These are phyloP conservation scores for Bombyx huttoni DNA, from an alignment of 2,888 invertebrate genomes.

Conservation along the genomic window DNA sequence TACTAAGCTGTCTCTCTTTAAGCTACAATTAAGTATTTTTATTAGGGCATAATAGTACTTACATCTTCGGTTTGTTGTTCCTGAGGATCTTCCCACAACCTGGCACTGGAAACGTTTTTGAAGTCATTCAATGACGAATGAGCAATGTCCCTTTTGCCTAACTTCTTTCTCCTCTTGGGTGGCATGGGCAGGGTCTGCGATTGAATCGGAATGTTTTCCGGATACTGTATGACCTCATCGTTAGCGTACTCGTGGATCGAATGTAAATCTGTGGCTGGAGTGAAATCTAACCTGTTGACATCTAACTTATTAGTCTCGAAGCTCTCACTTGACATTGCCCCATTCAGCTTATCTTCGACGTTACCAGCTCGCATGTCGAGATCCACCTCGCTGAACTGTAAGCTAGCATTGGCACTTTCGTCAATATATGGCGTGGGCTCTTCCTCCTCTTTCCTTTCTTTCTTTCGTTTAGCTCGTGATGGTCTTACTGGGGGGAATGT, in stretches of 20 bases:
- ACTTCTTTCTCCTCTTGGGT: constrained; percentile 52
- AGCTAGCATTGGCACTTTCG: constrained; percentile 49
- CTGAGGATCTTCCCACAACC: constrained; percentile 37
- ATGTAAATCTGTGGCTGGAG: constrained; percentile 40
- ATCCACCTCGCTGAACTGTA: constrained; percentile 62
- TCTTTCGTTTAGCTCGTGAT: constrained; percentile 68
- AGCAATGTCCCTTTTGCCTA: constrained; percentile 30
- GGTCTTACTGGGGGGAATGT: constrained; percentile 72
- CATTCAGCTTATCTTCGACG: constrained; percentile 27
- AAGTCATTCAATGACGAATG: constrained; percentile 55
- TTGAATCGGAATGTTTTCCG: constrained; percentile 54
- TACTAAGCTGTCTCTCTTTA: no score
- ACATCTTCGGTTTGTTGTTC: constrained; percentile 47
- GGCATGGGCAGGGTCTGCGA: constrained; percentile 64
- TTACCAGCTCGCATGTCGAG: constrained; percentile 65
- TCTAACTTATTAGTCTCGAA: constrained; percentile 22
- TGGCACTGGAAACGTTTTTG: constrained; percentile 26
- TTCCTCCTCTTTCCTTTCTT: constrained; percentile 30
- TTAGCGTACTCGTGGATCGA: constrained; percentile 61
- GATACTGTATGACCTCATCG: constrained; percentile 69
- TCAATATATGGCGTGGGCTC: constrained; percentile 53
- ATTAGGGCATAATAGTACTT: constrained; percentile 20
- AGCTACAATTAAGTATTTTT: no score
- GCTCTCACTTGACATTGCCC: constrained; percentile 17
- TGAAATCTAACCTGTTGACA: constrained; percentile 13